These are phyloP conservation scores for Temnothorax longispinosus DNA, from an alignment of 1,140 invertebrate species.

Conservation along the genomic window DNA sequence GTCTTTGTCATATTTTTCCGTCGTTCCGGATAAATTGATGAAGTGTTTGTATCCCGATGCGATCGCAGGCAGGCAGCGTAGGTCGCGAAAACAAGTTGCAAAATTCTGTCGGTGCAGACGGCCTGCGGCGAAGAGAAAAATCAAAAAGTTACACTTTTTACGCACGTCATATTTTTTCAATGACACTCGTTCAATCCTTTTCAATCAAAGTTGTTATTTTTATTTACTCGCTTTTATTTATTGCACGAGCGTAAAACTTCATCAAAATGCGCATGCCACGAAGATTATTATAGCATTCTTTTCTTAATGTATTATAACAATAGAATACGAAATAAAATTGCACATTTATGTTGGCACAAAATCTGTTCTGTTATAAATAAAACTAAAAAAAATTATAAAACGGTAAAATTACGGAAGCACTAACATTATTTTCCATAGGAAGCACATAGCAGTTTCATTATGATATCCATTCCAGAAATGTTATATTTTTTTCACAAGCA, in stretches of 20 bases:
- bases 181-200: constrained; percentile 52
- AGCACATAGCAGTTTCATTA: not conserved
- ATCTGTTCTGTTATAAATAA: not conserved
- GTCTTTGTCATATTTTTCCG: constrained; percentile 31
- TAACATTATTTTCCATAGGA: not conserved
- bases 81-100: constrained; percentile 33
- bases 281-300: constrained; percentile 21
- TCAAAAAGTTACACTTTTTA: constrained; percentile 58
- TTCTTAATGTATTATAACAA: not conserved
- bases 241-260: constrained; percentile 18
- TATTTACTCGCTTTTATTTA: constrained; percentile 43
- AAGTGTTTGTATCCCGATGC: constrained; percentile 35
- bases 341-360: not conserved
- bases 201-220: constrained; percentile 53
- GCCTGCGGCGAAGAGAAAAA: constrained; percentile 34
- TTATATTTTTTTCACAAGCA: not conserved
- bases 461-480: not conserved
- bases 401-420: not conserved
- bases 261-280: not conserved
- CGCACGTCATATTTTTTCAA: constrained; percentile 52
- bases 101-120: constrained; percentile 14
- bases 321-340: not conserved
- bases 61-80: constrained; percentile 18
- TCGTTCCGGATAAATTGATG: constrained; percentile 33
- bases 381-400: not conserved